Conservation (phyloP, 2,113 vertebrate species). For the Anser brachyrhynchus region DNA sequence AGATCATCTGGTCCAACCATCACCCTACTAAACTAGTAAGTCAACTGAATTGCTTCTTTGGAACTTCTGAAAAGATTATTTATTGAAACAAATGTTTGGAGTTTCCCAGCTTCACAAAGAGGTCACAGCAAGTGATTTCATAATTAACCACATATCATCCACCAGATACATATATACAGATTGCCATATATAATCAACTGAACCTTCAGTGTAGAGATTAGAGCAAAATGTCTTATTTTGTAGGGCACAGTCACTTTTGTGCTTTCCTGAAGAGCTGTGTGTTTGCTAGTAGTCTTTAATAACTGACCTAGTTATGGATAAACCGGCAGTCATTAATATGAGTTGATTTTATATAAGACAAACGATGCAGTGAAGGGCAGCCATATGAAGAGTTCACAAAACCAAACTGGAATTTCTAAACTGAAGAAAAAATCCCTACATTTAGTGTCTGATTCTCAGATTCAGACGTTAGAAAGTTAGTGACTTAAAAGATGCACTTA, state of each 20-base stretch:
- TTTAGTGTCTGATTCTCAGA: background rate
- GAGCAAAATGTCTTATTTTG: background rate
- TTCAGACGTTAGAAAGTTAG: background rate
- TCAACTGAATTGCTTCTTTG: background rate
- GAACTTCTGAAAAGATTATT: background rate
- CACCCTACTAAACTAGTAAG: background rate
- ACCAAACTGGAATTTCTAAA: background rate
- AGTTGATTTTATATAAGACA: background rate
- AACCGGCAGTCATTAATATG: background rate
- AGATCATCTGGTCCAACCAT: no score
- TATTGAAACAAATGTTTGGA: background rate
- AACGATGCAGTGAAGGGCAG: background rate
- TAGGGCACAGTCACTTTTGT: fast-evolving
- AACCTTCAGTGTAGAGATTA: background rate
- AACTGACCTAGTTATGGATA: background rate
- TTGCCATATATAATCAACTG: background rate
- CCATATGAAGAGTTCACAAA: background rate
- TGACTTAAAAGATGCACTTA: background rate
- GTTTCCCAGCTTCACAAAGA: background rate
- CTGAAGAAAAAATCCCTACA: background rate
- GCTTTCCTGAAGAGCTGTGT: background rate
- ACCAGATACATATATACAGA: background rate
- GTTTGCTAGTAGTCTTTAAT: background rate
- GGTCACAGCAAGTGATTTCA: background rate
- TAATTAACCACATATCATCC: background rate